Conservation (phyloP, 2,113 vertebrate species). For the Corythornis madagascariensis region DNA sequence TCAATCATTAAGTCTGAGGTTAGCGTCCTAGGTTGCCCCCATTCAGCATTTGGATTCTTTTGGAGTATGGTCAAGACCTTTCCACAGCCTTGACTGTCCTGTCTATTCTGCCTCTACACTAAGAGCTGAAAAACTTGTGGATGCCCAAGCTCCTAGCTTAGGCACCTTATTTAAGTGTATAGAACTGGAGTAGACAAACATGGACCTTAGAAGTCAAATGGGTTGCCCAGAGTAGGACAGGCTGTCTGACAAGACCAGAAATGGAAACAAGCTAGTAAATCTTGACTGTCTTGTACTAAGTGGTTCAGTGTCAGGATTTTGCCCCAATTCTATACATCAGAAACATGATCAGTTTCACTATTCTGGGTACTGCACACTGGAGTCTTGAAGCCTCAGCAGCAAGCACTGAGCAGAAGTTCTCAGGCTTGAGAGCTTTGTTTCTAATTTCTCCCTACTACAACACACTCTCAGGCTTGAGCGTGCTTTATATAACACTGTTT, state of each 20-base stretch:
- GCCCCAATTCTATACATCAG: background rate
- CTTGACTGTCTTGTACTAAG: background rate
- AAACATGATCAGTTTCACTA: background rate
- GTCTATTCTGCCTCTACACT: background rate
- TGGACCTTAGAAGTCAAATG: background rate
- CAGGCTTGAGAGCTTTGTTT: background rate
- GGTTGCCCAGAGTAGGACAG: background rate
- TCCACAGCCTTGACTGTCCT: background rate
- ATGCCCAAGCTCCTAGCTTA: background rate
- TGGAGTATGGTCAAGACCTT: background rate
- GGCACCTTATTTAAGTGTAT: background rate
- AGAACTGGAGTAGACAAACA: background rate
- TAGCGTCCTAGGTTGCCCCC: background rate
- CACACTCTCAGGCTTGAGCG: background rate
- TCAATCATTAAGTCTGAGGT: background rate
- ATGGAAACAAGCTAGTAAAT: background rate
- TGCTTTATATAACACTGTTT: background rate
- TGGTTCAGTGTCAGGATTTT: background rate
- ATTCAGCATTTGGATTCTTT: background rate
- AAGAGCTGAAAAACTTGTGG: background rate
- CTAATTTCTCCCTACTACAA: no score
- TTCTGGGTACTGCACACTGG: background rate
- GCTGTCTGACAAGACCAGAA: background rate
- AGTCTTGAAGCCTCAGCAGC: background rate
- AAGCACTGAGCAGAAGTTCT: background rate